A percentile compares a stretch with the other conserved stretches of the same genome.
phyloP scores from a whole-genome alignment of 2,888 invertebrate species.

The Diogma glabrata region DNA sequence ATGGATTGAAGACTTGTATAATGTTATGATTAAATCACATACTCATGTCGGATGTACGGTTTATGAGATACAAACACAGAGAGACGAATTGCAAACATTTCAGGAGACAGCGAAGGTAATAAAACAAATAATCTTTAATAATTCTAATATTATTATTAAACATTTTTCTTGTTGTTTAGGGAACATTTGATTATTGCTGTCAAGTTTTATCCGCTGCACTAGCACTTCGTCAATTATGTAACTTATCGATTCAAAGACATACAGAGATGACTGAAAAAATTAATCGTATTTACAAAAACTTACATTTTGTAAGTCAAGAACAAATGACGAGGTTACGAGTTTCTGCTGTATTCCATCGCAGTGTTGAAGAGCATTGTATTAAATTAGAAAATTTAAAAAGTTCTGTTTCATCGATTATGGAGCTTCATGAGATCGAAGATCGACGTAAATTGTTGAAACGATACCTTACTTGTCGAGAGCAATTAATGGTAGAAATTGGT shows the following conservation, averaged over 20 bases:
- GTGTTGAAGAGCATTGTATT: conserved; percentile 50
- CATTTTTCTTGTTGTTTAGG: conserved; percentile 37
- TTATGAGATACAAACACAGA: conserved; percentile 60
- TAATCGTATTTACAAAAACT: conserved; percentile 54
- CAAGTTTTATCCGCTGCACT: conserved; percentile 64
- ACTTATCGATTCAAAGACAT: conserved; percentile 47
- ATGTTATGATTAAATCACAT: conserved; percentile 55
- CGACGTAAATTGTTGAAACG: conserved; percentile 40
- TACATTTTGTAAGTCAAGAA: conserved; percentile 59
- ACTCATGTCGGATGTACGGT: conserved; percentile 62
- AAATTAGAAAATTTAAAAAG: conserved; percentile 48
- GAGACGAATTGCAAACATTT: conserved; percentile 61
- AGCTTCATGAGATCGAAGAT: conserved; percentile 34
- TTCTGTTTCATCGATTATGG: conserved; percentile 39
- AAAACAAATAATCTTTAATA: conserved; percentile 15
- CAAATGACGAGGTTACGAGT: conserved; percentile 64
- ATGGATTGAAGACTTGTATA: conserved; percentile 66
- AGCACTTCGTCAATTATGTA: conserved; percentile 58
- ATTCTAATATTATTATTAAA: background rate
- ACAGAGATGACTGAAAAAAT: conserved; percentile 44
- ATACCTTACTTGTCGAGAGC: conserved; percentile 48
- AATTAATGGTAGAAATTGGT: conserved; percentile 55
- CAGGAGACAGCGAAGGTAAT: conserved; percentile 67
- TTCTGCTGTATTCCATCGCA: conserved; percentile 63
- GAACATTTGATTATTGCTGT: conserved; percentile 69